Conservation (phyloP, 2,113 vertebrate genomes). For the Todiramphus saurophagus region DNA sequence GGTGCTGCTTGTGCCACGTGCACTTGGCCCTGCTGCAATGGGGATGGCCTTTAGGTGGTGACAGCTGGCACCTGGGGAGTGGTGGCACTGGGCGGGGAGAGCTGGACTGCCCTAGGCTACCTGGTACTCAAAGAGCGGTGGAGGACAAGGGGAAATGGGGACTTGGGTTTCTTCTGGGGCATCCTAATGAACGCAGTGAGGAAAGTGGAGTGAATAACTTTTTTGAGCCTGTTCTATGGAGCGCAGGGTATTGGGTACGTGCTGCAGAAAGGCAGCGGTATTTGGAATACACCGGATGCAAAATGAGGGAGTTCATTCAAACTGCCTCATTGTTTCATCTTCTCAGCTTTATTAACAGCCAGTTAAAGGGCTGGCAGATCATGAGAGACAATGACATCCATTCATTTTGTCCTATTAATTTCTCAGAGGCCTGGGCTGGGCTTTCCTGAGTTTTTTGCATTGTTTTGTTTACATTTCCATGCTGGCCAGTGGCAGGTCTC, state of each 20-base stretch:
- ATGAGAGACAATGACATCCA: slow-evolving; percentile 42
- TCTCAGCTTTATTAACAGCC: not conserved
- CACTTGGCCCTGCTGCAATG: accelerated
- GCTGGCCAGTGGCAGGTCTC: slow-evolving; percentile 9
- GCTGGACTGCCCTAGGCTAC: not conserved
- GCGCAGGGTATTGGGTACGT: not conserved
- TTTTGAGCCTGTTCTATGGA: not conserved
- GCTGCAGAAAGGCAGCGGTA: not conserved
- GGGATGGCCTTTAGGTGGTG: accelerated
- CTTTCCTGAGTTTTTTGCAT: not conserved
- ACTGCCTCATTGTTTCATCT: not conserved
- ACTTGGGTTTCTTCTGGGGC: not conserved
- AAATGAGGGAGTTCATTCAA: not conserved
- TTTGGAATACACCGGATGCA: not conserved
- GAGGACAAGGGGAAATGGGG: not conserved
- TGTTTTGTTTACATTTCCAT: not conserved
- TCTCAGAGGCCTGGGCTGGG: not conserved
- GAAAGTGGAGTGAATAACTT: not conserved
- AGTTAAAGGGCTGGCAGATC: not conserved
- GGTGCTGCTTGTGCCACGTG: accelerated
- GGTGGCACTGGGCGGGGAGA: not conserved
- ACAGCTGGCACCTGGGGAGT: not conserved
- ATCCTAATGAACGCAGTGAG: not conserved
- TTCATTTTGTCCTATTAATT: slow-evolving; percentile 52
- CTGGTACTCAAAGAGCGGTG: not conserved